Conservation (phyloP, 2,797 vertebrate genomes). For the Argentina silus region DNA sequence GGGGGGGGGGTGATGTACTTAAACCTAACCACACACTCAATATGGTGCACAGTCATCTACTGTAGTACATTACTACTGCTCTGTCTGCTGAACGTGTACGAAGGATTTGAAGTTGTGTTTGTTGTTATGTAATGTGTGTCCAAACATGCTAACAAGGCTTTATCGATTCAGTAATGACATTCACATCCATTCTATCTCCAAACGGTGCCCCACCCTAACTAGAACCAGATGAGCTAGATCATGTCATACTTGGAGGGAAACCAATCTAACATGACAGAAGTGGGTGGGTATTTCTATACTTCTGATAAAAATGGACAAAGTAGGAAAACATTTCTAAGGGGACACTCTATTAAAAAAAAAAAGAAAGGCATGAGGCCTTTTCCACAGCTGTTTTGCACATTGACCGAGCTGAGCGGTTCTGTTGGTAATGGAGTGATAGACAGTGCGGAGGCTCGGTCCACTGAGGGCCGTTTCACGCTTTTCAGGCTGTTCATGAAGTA, state of each 20-base stretch:
- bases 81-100: slow-evolving; percentile 22
- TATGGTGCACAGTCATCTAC: slow-evolving; percentile 50
- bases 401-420: slow-evolving; percentile 60
- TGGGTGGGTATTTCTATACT: slow-evolving; percentile 86
- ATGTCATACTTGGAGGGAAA: slow-evolving; percentile 92
- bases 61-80: slow-evolving; percentile 34
- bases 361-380: slow-evolving; percentile 75
- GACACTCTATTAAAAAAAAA: slow-evolving; percentile 84
- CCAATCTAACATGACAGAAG: slow-evolving; percentile 88
- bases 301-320: slow-evolving; percentile 87
- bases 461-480: slow-evolving; percentile 69
- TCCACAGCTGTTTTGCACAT: slow-evolving; percentile 84
- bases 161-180: slow-evolving; percentile 83
- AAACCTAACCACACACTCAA: slow-evolving; percentile 30
- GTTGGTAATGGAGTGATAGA: slow-evolving; percentile 77
- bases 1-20: background rate
- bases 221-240: slow-evolving; percentile 88
- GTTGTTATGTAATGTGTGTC: slow-evolving; percentile 43
- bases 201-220: slow-evolving; percentile 88
- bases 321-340: slow-evolving; percentile 86
- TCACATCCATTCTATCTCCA: slow-evolving; percentile 78
- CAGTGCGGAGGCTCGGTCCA: slow-evolving; percentile 67
- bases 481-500: slow-evolving; percentile 70
- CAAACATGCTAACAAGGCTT: slow-evolving; percentile 73
- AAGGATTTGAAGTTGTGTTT: slow-evolving; percentile 33